Conservation (phyloP, 2,797 vertebrate genomes). For the Ceryle rudis region DNA sequence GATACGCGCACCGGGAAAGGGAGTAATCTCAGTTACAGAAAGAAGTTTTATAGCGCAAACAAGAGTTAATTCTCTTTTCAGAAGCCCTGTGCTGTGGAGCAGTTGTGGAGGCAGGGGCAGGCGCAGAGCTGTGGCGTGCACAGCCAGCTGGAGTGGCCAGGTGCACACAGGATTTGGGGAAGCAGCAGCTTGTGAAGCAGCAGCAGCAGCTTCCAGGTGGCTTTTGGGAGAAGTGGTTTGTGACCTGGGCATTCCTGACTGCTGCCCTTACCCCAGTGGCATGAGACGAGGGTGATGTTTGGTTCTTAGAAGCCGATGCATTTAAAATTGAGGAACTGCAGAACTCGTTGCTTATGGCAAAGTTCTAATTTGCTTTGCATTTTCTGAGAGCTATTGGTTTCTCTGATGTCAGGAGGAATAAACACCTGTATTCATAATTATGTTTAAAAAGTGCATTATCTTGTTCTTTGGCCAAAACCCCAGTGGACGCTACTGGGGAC, state of each 20-base stretch:
- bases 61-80: not conserved
- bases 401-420: not conserved
- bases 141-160: not conserved
- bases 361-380: not conserved
- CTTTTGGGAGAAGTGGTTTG: not conserved
- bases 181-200: not conserved
- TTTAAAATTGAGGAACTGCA: not conserved
- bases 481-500: no score
- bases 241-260: not conserved
- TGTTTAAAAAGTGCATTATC: not conserved
- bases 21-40: not conserved
- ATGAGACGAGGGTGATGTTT: not conserved
- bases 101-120: not conserved
- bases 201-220: no score
- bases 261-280: accelerated
- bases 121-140: accelerated
- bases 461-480: not conserved
- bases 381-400: not conserved
- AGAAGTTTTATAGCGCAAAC: not conserved
- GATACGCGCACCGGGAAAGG: not conserved
- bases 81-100: not conserved
- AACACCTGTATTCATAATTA: not conserved
- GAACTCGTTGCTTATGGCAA: not conserved
- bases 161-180: not conserved
- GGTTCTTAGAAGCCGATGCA: not conserved